Base-by-base conservation (phyloP, 2,113 vertebrate species). In the Reinhardtius hippoglossoides region DNA sequence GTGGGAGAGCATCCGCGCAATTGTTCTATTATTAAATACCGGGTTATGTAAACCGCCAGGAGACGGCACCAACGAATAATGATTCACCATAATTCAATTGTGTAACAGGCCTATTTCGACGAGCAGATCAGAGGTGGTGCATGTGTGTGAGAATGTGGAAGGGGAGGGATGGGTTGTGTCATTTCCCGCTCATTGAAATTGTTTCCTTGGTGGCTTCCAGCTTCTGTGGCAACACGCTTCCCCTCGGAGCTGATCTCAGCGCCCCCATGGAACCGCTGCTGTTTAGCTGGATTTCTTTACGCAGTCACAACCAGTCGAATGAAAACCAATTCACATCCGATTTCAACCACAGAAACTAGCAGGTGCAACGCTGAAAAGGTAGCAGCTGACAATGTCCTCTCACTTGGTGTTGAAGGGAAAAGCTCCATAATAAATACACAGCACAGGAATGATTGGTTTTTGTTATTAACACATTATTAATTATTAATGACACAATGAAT, bases 1-100 rank as follows among this genome's bases (percentile, higher is more conserved):
- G 74, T 88, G 73, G 72, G 76, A 77, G 74, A 85, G 74, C 67
- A 83, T 81, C 71, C 16, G 9, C 48, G 48, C 46, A 66, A 58
- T 60, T 73, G 54, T 85, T 89, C 84, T 86, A 85, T 91, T 88
- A 91, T 89, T 92, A 90, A 85, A 92, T 78, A 42, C 48, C 35
- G 35, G 35, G 64, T 91, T 91, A 91, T 87, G 81, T 90, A 91
- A 92, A 87, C 76, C 35, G 58, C 71, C 62, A 75, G 63, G 73
- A 86, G 74, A 83, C 55, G n/a, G 78, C 76, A 67, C 78, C 76
- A 71, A 78, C 66, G 9, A 63, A 77, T 75, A 80, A 84, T 90
- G 80, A 91, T 89, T 88, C 87, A 90, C 66, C 65, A 54, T 64
- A 85, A 80, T 71, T 87, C 73, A 80, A 71, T 85, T 88, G 80